phyloP scores from a whole-genome alignment of 2,888 invertebrate genomes.

The Eurytoma adleriae region DNA sequence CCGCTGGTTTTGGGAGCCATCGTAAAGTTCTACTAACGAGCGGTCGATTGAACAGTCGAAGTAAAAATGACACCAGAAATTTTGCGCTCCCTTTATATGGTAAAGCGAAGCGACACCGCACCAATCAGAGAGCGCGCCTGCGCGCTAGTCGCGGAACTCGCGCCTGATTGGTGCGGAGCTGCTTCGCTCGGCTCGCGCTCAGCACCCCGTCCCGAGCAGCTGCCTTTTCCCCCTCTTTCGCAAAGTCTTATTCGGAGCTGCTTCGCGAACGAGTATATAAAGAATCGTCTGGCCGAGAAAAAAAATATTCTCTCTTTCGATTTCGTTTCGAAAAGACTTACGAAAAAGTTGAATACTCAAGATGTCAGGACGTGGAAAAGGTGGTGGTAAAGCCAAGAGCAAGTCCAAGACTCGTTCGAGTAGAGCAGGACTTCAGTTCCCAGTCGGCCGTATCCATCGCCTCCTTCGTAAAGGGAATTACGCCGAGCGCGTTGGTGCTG shows the following conservation, averaged over 20 bases:
- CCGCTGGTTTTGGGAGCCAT: constrained; percentile 63
- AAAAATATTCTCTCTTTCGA: not conserved
- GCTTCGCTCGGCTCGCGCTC: too few relatives aligned
- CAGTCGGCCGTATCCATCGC: constrained; percentile 78
- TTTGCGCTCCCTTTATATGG: not conserved
- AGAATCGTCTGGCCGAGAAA: too few relatives aligned
- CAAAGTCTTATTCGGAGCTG: not conserved
- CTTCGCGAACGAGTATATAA: not conserved
- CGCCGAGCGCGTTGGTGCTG: constrained; percentile 79
- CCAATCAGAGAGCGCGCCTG: not conserved
- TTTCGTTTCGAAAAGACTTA: not conserved
- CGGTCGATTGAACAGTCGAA: not conserved
- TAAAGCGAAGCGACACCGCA: not conserved
- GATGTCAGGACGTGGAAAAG: constrained; percentile 67
- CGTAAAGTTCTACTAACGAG: not conserved
- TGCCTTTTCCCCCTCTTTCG: not conserved
- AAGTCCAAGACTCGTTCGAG: constrained; percentile 78
- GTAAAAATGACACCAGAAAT: not conserved
- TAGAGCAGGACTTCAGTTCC: constrained; percentile 80
- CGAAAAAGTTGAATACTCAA: not conserved
- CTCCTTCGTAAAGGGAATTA: constrained; percentile 59
- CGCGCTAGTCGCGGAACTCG: not conserved
- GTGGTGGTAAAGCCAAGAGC: constrained; percentile 73
- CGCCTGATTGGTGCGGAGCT: not conserved
- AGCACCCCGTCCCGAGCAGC: not conserved